Evolutionary conservation across 2,113 vertebrate species (phyloP).

Genomic region (Saccopteryx bilineata): DNA sequence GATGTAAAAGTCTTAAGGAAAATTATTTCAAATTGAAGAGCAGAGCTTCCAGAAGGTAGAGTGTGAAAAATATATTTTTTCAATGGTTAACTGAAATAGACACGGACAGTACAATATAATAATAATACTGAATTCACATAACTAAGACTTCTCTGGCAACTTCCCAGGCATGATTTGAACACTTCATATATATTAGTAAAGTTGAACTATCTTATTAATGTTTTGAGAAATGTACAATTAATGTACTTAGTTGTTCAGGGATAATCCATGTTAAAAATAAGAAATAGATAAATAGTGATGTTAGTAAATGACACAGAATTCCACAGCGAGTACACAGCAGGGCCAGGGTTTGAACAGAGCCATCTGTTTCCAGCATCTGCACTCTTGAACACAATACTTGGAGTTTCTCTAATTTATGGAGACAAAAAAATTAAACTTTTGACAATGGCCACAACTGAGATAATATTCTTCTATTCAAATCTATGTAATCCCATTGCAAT

Average conservation of each 20-base stretch:
- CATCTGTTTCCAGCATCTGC: background rate
- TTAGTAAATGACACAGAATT: background rate
- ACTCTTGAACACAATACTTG: background rate
- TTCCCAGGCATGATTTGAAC: background rate
- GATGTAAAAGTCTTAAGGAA: background rate
- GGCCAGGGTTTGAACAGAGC: background rate
- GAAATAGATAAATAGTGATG: background rate
- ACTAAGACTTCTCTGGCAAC: background rate
- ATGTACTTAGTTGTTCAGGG: no score
- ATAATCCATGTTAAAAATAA: background rate
- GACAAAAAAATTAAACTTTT: background rate
- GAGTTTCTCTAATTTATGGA: background rate
- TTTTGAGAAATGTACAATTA: background rate
- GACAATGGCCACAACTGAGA: background rate
- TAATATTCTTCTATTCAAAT: conserved; percentile 10
- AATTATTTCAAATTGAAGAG: background rate
- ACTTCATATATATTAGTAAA: conserved; percentile 13
- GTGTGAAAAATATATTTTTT: background rate
- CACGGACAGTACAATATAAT: background rate
- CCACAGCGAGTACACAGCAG: background rate
- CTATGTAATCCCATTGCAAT: background rate
- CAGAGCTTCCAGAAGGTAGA: background rate
- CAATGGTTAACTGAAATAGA: background rate
- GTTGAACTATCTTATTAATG: background rate
- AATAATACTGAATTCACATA: conserved; percentile 27